A percentile compares a stretch with the other conserved stretches of the same genome.
phyloP scores from a whole-genome alignment of 2,113 vertebrate species.

The Sebastes fasciatus region DNA sequence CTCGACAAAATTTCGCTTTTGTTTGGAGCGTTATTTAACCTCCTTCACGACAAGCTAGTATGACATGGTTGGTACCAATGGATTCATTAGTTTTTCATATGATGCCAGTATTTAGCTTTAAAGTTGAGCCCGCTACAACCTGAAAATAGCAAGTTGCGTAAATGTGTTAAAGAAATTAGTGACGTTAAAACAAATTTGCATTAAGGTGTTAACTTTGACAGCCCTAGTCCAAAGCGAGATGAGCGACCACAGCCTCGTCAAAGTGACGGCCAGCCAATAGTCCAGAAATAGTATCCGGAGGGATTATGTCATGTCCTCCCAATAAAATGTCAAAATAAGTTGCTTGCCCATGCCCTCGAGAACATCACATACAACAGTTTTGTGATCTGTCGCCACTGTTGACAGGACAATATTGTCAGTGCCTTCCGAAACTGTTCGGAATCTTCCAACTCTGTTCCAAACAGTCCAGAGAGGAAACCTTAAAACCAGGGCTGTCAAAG shows the following conservation, averaged over 20 bases:
- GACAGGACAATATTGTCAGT: neutral
- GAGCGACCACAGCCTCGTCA: neutral
- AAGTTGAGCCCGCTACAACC: no score
- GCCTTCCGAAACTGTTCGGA: neutral
- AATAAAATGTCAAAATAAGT: neutral
- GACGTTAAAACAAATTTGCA: no score
- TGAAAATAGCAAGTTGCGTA: no score
- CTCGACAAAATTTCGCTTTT: no score
- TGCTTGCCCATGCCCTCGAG: neutral
- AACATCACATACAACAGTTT: neutral
- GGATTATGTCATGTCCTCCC: neutral
- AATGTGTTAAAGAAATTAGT: no score
- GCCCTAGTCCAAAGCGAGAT: neutral
- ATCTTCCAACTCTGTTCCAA: neutral
- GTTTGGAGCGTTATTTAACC: no score
- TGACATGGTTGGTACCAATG: no score
- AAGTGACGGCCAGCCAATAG: neutral
- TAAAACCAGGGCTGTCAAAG: no score
- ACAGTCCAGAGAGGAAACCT: neutral
- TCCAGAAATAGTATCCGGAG: neutral
- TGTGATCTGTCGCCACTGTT: neutral
- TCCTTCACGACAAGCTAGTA: no score
- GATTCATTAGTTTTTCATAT: no score
- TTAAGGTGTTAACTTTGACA: no score
- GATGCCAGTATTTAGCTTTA: no score